Evolutionary conservation across 2,797 vertebrate genomes (phyloP).

Genomic region (Enteromius mattozi): DNA sequence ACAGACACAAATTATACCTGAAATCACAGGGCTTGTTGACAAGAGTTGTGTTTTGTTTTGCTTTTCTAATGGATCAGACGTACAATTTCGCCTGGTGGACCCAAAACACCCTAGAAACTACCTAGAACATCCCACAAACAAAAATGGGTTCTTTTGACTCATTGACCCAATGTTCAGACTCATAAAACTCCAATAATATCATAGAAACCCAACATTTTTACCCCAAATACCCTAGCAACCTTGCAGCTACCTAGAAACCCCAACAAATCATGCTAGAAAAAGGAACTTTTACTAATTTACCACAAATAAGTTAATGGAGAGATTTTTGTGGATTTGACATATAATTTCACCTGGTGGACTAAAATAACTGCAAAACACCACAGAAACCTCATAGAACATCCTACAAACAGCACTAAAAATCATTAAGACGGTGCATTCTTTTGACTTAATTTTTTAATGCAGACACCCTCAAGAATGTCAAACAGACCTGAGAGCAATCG

Average conservation of each 20-base stretch:
- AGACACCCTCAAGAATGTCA: neutral
- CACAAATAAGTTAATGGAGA: neutral
- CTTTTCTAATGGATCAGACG: neutral
- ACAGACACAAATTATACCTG: neutral
- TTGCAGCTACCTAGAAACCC: neutral
- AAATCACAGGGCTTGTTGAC: neutral
- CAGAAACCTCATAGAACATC: neutral
- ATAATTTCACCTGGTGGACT: neutral
- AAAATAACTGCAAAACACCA: conserved; percentile 11
- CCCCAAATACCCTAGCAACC: neutral
- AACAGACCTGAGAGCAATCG: neutral
- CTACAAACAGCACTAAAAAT: neutral
- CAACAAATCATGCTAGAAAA: neutral
- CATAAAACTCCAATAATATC: neutral
- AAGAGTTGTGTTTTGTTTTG: neutral
- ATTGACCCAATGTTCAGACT: neutral
- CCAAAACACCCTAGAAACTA: neutral
- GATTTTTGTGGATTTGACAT: neutral
- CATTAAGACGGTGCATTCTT: neutral
- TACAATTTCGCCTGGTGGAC: neutral
- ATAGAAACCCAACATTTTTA: neutral
- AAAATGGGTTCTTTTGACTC: neutral
- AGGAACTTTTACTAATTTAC: neutral
- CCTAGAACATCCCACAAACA: neutral
- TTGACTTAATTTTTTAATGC: neutral